Conservation (phyloP, 2,113 vertebrate genomes). For the Lamprologus tigripictilis region DNA sequence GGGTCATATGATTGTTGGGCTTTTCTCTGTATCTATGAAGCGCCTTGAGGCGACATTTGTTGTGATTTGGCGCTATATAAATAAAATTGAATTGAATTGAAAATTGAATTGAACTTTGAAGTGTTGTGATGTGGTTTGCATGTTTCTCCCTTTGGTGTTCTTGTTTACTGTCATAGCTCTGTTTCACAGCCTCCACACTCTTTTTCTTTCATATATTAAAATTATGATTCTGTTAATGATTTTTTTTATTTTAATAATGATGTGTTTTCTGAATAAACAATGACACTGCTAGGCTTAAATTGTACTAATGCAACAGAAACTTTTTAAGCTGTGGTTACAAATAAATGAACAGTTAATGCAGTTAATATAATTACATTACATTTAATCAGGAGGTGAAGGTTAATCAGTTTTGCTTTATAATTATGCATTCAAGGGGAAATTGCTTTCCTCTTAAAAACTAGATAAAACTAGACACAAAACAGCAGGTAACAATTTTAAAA, state of each 20-base stretch:
- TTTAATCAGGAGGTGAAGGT: not conserved
- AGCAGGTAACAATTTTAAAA: not conserved
- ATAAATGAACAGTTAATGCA: not conserved
- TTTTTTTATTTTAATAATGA: not conserved
- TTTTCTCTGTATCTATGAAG: too few relatives aligned
- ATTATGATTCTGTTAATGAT: not conserved
- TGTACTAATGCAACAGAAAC: not conserved
- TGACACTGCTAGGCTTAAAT: not conserved
- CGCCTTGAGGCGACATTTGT: too few relatives aligned
- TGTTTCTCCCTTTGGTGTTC: not conserved
- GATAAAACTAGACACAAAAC: not conserved
- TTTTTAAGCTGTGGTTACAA: fast-evolving
- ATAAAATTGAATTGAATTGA: too few relatives aligned
- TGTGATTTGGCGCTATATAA: too few relatives aligned
- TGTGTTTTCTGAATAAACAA: not conserved
- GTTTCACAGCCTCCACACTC: not conserved
- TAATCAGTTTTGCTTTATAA: not conserved
- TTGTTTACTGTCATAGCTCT: not conserved
- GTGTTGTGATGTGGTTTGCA: not conserved
- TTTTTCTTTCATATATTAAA: not conserved
- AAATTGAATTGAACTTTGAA: too few relatives aligned
- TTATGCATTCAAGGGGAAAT: not conserved
- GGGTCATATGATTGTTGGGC: too few relatives aligned
- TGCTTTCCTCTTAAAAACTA: not conserved
- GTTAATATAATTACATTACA: not conserved